Conservation (phyloP, 2,888 invertebrate species). For the Masnerella sp. region DNA sequence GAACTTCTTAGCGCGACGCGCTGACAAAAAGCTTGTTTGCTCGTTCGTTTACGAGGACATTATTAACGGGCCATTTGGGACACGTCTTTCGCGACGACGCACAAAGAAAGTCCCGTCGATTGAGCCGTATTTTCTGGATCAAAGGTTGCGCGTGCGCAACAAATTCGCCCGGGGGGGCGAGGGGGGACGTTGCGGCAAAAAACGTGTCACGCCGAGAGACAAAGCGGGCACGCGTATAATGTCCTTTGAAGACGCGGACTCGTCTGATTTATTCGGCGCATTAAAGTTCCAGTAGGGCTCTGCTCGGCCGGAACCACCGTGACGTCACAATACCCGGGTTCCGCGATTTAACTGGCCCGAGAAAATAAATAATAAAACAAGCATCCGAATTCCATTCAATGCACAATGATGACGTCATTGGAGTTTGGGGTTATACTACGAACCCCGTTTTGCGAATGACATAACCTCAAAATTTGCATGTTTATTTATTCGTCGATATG, state of each 20-base stretch:
- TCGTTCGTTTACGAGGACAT: conserved; percentile 46
- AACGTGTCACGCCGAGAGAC: conserved; percentile 39
- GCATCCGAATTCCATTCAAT: conserved; percentile 10
- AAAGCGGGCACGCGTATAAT: conserved; percentile 42
- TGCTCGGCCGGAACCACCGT: conserved; percentile 68
- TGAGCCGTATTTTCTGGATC: conserved; percentile 54
- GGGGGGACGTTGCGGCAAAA: conserved; percentile 19
- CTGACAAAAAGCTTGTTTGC: conserved; percentile 34
- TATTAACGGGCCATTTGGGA: conserved; percentile 55
- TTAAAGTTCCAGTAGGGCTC: conserved; percentile 55
- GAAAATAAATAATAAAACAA: conserved; percentile 30
- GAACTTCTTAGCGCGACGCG: conserved; percentile 21
- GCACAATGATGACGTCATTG: conserved; percentile 20
- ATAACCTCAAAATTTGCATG: too few relatives aligned
- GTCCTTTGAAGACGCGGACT: conserved; percentile 38
- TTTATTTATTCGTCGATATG: too few relatives aligned
- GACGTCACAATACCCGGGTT: conserved; percentile 66
- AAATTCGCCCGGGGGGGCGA: conserved; percentile 5
- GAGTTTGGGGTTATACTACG: too few relatives aligned
- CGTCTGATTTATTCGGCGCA: conserved; percentile 41
- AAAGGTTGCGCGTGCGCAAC: conserved; percentile 33
- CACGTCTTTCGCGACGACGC: conserved; percentile 27
- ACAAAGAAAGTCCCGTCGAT: conserved; percentile 47
- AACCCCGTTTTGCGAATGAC: too few relatives aligned
- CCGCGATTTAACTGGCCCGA: conserved; percentile 62